Conservation (phyloP, 2,797 vertebrate species). For the Danionella dracula region DNA sequence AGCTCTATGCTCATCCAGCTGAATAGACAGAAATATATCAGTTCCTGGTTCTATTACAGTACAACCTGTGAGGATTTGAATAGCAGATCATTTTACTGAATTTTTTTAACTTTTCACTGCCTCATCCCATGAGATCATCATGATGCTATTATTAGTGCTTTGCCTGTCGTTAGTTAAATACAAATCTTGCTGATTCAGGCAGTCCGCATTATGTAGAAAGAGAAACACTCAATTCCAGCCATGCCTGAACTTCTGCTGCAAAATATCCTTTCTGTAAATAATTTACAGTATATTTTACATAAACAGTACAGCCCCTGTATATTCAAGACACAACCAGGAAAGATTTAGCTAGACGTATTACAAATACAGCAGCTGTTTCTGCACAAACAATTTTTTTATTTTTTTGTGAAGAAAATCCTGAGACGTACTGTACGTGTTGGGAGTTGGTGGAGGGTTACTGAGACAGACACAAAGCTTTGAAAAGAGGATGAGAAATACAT, state of each 20-base stretch:
- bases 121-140: neutral
- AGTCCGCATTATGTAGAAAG: neutral
- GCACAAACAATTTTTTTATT: too few species aligned
- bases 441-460: too few species aligned
- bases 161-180: neutral
- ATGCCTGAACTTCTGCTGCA: constrained; percentile 11
- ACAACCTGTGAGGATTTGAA: neutral
- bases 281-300: too few species aligned
- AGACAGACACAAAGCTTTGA: neutral
- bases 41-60: neutral
- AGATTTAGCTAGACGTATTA: too few species aligned
- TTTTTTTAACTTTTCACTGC: too few species aligned
- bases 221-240: neutral
- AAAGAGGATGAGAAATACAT: constrained; percentile 12
- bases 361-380: too few species aligned
- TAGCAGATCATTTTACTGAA: neutral
- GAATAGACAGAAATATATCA: neutral
- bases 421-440: neutral
- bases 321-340: too few species aligned
- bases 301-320: too few species aligned
- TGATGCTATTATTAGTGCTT: neutral
- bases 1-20: neutral
- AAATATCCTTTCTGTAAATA: neutral
- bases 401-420: neutral
- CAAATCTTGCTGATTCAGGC: constrained; percentile 16